A percentile compares a stretch with the other conserved stretches of the same genome.
phyloP scores from a whole-genome alignment of 2,797 vertebrate species.

The Tapera naevia region DNA sequence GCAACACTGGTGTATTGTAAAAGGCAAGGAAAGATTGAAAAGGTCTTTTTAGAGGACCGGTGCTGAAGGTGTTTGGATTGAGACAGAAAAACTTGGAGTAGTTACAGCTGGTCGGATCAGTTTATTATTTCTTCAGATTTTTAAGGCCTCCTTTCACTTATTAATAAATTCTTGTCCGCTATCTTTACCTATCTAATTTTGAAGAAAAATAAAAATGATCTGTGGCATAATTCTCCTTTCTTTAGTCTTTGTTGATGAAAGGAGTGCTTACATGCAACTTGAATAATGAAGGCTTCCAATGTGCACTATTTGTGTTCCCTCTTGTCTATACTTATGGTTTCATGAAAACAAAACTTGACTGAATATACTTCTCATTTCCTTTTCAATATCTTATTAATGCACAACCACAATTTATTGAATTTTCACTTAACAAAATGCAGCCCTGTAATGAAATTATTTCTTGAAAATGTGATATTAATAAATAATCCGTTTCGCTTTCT shows the following conservation, averaged over 20 bases:
- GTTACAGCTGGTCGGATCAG: conserved; percentile 51
- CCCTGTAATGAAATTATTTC: neutral
- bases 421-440: conserved; percentile 17
- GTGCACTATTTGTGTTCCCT: conserved; percentile 19
- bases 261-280: conserved; percentile 34
- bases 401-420: conserved; percentile 1
- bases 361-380: conserved; percentile 60
- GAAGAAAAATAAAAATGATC: conserved; percentile 64
- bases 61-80: conserved; percentile 66
- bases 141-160: conserved; percentile 63
- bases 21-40: conserved; percentile 65
- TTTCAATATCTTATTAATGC: neutral
- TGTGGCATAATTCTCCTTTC: conserved; percentile 36
- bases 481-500: neutral
- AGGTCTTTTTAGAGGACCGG: conserved; percentile 60
- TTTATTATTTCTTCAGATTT: conserved; percentile 71
- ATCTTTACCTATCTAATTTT: conserved; percentile 60
- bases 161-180: conserved; percentile 50
- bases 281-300: conserved; percentile 43
- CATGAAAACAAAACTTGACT: conserved; percentile 35
- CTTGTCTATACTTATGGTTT: conserved; percentile 3
- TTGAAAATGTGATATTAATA: neutral
- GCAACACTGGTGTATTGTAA: conserved; percentile 68
- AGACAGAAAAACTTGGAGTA: conserved; percentile 65
- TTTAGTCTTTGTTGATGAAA: conserved; percentile 44